Evolutionary conservation across 2,113 vertebrate species (phyloP).

Genomic region (Romanogobio albipinnatus): DNA sequence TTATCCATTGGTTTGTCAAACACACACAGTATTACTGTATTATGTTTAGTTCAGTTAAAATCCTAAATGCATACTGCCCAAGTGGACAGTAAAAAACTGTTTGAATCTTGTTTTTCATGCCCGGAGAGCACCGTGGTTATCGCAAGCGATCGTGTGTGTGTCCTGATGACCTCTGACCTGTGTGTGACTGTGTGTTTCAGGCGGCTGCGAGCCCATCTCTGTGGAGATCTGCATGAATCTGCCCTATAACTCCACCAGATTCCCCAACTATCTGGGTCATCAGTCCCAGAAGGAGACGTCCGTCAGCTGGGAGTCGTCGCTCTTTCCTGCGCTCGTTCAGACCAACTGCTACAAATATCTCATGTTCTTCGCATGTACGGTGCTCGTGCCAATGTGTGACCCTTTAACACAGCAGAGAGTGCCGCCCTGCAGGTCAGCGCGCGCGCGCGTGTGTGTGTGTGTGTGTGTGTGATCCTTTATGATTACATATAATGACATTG

Average conservation of each 20-base stretch:
- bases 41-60: too few relatives aligned
- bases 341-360: conserved; percentile 97
- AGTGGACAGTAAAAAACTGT: too few relatives aligned
- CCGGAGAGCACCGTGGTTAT: too few relatives aligned
- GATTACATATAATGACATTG: not conserved
- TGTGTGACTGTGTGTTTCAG: conserved; percentile 56
- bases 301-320: conserved; percentile 92
- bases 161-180: too few relatives aligned
- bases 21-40: too few relatives aligned
- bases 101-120: too few relatives aligned
- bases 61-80: too few relatives aligned
- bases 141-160: too few relatives aligned
- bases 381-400: conserved; percentile 96
- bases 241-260: conserved; percentile 90
- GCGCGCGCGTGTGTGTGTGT: not conserved
- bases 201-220: conserved; percentile 86
- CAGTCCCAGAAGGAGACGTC: conserved; percentile 91
- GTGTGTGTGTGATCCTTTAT: not conserved
- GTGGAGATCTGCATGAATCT: conserved; percentile 95
- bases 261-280: conserved; percentile 93
- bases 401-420: conserved; percentile 79
- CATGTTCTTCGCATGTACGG: conserved; percentile 97
- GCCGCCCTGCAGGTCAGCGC: conserved; percentile 89
- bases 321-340: conserved; percentile 95
- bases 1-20: too few relatives aligned